These are phyloP conservation scores for Sebastes taczanowskii DNA, from an alignment of 2,797 vertebrate species.

Conservation along the genomic window DNA sequence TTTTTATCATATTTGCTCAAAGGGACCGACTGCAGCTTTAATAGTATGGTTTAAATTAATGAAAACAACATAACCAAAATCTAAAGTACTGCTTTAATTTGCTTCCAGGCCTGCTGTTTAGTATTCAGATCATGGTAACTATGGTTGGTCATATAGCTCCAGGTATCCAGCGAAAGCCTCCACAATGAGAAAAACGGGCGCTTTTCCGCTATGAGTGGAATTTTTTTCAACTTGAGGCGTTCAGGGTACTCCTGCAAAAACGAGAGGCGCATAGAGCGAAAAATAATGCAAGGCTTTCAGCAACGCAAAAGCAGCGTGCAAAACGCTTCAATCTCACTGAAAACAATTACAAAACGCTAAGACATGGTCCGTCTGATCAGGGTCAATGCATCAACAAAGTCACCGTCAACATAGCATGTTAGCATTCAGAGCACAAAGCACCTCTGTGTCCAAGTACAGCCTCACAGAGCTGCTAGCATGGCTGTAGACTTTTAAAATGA, in stretches of 20 bases:
- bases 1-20: too few species aligned
- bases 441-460: neutral
- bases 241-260: neutral
- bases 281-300: too few species aligned
- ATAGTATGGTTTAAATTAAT: too few species aligned
- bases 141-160: neutral
- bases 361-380: neutral
- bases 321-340: neutral
- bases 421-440: neutral
- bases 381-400: neutral
- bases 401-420: neutral
- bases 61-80: too few species aligned
- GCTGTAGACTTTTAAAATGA: neutral
- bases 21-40: too few species aligned
- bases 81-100: too few species aligned
- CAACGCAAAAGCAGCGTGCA: neutral
- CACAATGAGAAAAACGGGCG: neutral
- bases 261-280: neutral
- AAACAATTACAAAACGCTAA: neutral
- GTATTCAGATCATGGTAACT: too few species aligned
- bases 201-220: neutral
- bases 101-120: too few species aligned
- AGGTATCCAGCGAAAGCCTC: neutral
- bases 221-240: neutral
- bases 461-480: neutral